These are phyloP conservation scores for Buceros bicornis DNA, from an alignment of 2,797 vertebrate species.

Conservation along the genomic window DNA sequence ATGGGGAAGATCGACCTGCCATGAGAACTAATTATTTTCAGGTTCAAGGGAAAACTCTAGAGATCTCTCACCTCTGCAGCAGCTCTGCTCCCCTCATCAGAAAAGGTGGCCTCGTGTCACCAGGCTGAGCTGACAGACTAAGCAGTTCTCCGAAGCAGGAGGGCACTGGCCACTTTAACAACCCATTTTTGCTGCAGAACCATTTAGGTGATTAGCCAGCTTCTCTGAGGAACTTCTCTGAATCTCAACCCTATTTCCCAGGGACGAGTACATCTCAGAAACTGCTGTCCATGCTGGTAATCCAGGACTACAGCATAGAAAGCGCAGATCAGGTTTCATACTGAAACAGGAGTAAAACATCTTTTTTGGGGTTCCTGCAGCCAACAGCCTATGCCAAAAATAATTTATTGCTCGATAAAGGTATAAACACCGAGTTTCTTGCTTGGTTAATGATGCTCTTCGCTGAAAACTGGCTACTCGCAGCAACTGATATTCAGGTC, in stretches of 20 bases:
- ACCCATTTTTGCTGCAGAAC: not conserved
- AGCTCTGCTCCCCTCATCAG: not conserved
- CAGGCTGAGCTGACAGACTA: not conserved
- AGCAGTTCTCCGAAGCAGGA: not conserved
- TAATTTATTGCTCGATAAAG: not conserved
- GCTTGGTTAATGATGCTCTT: not conserved
- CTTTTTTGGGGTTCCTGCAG: not conserved
- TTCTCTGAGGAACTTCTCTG: not conserved
- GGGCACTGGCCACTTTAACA: not conserved
- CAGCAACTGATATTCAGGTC: not conserved
- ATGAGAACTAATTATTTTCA: not conserved
- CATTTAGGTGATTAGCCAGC: not conserved
- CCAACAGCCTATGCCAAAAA: not conserved
- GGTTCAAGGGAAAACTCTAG: not conserved
- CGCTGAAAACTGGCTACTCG: not conserved
- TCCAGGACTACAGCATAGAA: not conserved
- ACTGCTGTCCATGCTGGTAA: not conserved
- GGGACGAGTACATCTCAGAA: not conserved
- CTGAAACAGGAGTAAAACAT: not conserved
- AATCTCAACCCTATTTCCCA: not conserved
- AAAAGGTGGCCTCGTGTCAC: not conserved
- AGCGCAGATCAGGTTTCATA: not conserved
- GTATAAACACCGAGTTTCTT: not conserved
- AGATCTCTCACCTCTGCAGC: not conserved
- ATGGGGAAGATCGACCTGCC: not conserved